Evolutionary conservation across 2,888 invertebrate species (phyloP).

Genomic region (Drosophila histrio): DNA sequence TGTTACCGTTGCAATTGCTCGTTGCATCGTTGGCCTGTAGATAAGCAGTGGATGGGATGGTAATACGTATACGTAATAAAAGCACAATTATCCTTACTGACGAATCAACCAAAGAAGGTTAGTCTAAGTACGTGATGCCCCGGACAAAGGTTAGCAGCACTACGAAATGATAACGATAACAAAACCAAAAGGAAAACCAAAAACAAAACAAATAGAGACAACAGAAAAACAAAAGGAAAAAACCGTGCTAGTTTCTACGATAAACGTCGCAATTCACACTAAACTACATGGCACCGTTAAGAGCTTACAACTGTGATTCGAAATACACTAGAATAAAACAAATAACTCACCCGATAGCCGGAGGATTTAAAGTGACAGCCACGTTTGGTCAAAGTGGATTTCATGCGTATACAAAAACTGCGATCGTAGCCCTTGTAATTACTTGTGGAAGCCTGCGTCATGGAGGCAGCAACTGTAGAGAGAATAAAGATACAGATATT

Average conservation of each 20-base stretch:
- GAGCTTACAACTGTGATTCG: neutral
- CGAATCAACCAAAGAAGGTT: slow-evolving; percentile 57
- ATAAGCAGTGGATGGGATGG: slow-evolving; percentile 84
- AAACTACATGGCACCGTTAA: slow-evolving; percentile 45
- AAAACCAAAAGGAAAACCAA: slow-evolving; percentile 2
- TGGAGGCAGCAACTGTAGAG: slow-evolving; percentile 91
- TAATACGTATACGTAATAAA: slow-evolving; percentile 68
- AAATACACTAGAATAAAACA: too few relatives aligned
- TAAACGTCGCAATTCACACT: slow-evolving; percentile 32
- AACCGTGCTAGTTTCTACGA: slow-evolving; percentile 29
- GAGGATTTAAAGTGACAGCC: slow-evolving; percentile 99
- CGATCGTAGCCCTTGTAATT: slow-evolving; percentile 94
- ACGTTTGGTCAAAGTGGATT: slow-evolving; percentile 97
- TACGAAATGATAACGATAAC: slow-evolving; percentile 5
- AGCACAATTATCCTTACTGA: slow-evolving; percentile 53
- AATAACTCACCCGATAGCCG: slow-evolving; percentile 93
- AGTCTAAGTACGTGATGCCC: slow-evolving; percentile 43
- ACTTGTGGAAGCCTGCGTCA: slow-evolving; percentile 90
- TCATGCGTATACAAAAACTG: slow-evolving; percentile 98
- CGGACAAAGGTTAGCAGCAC: slow-evolving; percentile 19
- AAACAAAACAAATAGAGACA: neutral
- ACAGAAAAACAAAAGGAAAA: neutral
- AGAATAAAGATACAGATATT: neutral
- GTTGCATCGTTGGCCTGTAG: slow-evolving; percentile 84
- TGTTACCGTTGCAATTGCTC: slow-evolving; percentile 81